Base-by-base conservation (phyloP, 2,888 invertebrate genomes). In the Drosophila melanosoma region DNA sequence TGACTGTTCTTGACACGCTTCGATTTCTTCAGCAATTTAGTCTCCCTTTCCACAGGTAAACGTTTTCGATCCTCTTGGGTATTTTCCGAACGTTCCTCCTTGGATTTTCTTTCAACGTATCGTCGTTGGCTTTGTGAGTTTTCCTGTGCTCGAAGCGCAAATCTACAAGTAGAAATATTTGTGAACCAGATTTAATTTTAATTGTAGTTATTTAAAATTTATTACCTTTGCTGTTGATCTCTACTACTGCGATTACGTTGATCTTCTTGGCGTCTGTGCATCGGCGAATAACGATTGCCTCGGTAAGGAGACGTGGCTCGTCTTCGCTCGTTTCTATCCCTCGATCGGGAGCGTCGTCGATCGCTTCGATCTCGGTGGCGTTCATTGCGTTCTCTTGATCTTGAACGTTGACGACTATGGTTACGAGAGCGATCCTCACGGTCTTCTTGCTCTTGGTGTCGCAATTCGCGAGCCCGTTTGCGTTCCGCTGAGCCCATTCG, bases 361-460 rank as follows among this genome's bases (percentile, higher is more conserved):
- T 33, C 53, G n/a, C 35, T 32, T 12, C 58, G 54, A 11, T 74
- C 75, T 12, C 11, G 38, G 23, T 53, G 17, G 12, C 40, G 10
- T 32, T 70, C 80, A 7, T 74, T 81, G 11, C 78, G 68, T 36
- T 15, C 57, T 20, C 74, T 81, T 11, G 79, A 74, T 29, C 51
- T 67, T 51, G 81, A 78, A 17, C 76, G 61, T 10, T 54, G 60
- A 2, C 4, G 17, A 12, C 61, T 54, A 20, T 49, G 33, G 12
- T 26, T 42, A 40, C 36, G 71, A 15, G 4, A 33, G 8, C 62
- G 69, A 29, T 58, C 45, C 7, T 83, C 74, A 1, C 66, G 70
- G 4, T 71, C 72, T 1, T 61, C 77, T 26, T 86, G 90, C 20
- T 87, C 79, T 20, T 77, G 79, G 53, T 91, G 92, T 0, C 92